These are phyloP conservation scores for Tretioscincus oriximinensis DNA, from an alignment of 2,113 vertebrate genomes.

Conservation along the genomic window DNA sequence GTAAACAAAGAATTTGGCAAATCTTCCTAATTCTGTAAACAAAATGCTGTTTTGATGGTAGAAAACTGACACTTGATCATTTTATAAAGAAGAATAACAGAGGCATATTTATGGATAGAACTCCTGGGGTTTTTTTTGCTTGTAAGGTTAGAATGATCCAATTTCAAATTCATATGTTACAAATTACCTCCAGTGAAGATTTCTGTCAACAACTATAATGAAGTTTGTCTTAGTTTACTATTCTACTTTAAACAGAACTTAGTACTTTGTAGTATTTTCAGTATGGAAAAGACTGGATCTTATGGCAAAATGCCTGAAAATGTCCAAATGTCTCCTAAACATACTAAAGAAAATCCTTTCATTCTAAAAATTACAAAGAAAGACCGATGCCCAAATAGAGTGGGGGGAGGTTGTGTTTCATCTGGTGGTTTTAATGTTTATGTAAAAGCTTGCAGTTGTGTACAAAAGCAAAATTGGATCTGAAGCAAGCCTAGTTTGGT, in stretches of 20 bases:
- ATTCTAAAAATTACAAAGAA: background rate
- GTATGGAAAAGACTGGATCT: background rate
- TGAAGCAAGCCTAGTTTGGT: background rate
- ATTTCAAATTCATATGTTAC: background rate
- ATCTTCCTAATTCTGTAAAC: background rate
- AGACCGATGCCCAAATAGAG: background rate
- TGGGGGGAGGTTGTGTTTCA: background rate
- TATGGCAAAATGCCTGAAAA: background rate
- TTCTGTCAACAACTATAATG: background rate
- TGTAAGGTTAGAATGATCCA: background rate
- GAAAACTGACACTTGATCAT: background rate
- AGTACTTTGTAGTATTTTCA: background rate
- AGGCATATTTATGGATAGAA: background rate
- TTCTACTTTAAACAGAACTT: background rate
- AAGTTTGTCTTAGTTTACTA: background rate
- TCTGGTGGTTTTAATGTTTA: background rate
- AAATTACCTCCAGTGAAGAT: background rate
- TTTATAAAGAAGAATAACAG: background rate
- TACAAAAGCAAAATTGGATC: slow-evolving; percentile 9
- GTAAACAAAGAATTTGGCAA: background rate
- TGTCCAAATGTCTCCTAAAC: background rate
- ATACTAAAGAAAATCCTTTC: background rate
- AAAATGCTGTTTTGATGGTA: background rate
- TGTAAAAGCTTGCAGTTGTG: background rate
- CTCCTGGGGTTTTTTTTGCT: background rate